Conservation (phyloP, 2,888 invertebrate species). For the Torymus auratus region DNA sequence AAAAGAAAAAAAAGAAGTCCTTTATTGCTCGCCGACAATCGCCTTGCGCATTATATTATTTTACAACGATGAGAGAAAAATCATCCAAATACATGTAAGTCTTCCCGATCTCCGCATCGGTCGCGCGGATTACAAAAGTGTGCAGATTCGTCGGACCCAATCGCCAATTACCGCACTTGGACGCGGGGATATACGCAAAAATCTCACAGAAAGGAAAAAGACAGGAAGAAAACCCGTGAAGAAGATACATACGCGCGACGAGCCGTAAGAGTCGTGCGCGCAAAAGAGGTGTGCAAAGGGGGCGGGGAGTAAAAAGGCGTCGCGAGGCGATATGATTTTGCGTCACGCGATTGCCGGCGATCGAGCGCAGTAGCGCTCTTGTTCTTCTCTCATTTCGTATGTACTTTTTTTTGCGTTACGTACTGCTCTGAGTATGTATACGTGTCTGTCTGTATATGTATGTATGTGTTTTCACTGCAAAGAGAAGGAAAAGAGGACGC, state of each 20-base stretch:
- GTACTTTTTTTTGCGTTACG: conserved; percentile 14
- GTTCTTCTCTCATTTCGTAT: conserved; percentile 28
- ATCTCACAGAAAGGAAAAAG: too few relatives aligned
- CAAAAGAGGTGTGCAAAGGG: conserved; percentile 17
- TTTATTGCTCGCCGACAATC: conserved; percentile 59
- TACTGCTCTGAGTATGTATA: conserved; percentile 21
- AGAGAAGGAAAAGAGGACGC: too few relatives aligned
- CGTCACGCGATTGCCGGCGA: conserved; percentile 54
- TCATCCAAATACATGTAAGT: too few relatives aligned
- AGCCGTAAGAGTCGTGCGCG: too few relatives aligned
- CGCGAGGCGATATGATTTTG: not conserved
- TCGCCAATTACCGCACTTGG: too few relatives aligned
- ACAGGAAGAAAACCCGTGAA: too few relatives aligned
- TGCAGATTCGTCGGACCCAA: too few relatives aligned
- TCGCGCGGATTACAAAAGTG: too few relatives aligned
- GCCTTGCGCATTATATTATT: not conserved
- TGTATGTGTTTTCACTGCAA: not conserved
- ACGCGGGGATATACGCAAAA: too few relatives aligned
- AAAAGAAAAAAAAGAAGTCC: conserved; percentile 53
- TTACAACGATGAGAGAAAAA: too few relatives aligned
- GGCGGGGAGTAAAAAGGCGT: conserved; percentile 3
- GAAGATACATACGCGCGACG: too few relatives aligned
- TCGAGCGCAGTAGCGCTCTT: conserved; percentile 31
- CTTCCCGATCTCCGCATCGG: too few relatives aligned
- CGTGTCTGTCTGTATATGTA: conserved; percentile 33